These are phyloP conservation scores for Drosophila paracracens DNA, from an alignment of 2,888 invertebrate species.

Conservation along the genomic window DNA sequence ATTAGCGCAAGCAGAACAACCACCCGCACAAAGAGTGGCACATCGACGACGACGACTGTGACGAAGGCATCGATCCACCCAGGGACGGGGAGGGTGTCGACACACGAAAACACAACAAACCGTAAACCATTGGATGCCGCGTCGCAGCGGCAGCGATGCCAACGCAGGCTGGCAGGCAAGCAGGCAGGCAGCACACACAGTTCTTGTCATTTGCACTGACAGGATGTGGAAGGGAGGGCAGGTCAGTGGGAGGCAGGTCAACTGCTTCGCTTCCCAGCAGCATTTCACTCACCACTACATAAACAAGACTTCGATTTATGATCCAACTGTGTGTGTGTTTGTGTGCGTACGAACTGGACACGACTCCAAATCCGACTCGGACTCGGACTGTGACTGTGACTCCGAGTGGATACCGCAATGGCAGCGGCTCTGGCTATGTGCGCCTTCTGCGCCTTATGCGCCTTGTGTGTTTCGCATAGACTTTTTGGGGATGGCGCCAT, in stretches of 20 bases:
- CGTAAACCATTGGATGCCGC: conserved; percentile 80
- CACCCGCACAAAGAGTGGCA: conserved; percentile 50
- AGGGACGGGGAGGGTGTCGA: conserved; percentile 28
- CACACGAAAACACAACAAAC: conserved; percentile 81
- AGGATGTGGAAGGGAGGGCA: conserved; percentile 44
- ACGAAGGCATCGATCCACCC: conserved; percentile 31
- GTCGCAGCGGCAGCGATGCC: conserved; percentile 22
- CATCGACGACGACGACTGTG: conserved; percentile 12
- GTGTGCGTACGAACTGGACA: conserved; percentile 52
- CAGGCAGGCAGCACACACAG: conserved; percentile 11
- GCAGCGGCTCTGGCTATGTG: conserved; percentile 7
- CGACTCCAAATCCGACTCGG: conserved; percentile 15
- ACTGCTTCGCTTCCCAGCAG: conserved; percentile 46
- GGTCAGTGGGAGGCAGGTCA: conserved; percentile 1
- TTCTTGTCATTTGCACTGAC: conserved; percentile 58
- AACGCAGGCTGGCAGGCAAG: conserved; percentile 3
- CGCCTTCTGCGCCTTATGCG: conserved; percentile 29
- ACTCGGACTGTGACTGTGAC: conserved; percentile 2
- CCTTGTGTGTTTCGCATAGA: conserved; percentile 31
- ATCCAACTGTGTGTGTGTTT: conserved; percentile 53
- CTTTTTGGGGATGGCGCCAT: conserved; percentile 45
- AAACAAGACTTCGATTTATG: conserved; percentile 84
- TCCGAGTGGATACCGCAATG: conserved; percentile 1
- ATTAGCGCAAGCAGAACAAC: conserved; percentile 55
- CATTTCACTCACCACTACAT: conserved; percentile 66